Conservation (phyloP, 1,140 invertebrate genomes). For the Caenorhabditis tropicalis region DNA sequence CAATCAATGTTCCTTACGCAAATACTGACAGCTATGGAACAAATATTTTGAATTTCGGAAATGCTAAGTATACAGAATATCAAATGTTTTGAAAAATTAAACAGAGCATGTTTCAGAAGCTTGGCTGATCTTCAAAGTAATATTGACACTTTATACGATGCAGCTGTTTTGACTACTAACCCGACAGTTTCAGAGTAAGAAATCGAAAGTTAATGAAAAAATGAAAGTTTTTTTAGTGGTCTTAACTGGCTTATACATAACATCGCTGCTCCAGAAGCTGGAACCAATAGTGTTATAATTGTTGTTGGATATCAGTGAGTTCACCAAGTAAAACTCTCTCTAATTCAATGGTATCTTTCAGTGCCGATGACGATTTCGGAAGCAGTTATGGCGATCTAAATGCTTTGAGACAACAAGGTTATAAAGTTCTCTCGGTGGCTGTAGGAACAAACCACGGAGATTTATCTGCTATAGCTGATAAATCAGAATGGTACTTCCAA, state of each 20-base stretch:
- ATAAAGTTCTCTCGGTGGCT: background rate
- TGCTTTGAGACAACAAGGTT: background rate
- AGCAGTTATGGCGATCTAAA: background rate
- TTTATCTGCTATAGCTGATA: background rate
- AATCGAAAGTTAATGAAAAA: background rate
- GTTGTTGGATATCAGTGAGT: background rate
- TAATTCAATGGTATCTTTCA: background rate
- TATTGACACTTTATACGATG: background rate
- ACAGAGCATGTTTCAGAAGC: no score
- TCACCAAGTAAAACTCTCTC: background rate
- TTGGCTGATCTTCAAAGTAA: background rate
- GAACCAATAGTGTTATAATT: background rate
- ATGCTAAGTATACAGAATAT: background rate
- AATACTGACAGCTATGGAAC: background rate
- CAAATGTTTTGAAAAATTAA: no score
- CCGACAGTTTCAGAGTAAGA: background rate
- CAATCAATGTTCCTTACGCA: background rate
- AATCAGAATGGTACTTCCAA: slow-evolving; percentile 13
- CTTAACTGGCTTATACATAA: background rate
- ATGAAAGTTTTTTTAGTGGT: background rate
- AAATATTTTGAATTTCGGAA: background rate
- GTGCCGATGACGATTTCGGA: background rate
- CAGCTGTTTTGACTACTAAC: background rate
- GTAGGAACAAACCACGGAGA: background rate
- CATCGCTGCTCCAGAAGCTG: background rate